Evolutionary conservation across 37 sponge, comb jelly and placozoan species (phyloP).

Genomic region (Tethya wilhelma): DNA sequence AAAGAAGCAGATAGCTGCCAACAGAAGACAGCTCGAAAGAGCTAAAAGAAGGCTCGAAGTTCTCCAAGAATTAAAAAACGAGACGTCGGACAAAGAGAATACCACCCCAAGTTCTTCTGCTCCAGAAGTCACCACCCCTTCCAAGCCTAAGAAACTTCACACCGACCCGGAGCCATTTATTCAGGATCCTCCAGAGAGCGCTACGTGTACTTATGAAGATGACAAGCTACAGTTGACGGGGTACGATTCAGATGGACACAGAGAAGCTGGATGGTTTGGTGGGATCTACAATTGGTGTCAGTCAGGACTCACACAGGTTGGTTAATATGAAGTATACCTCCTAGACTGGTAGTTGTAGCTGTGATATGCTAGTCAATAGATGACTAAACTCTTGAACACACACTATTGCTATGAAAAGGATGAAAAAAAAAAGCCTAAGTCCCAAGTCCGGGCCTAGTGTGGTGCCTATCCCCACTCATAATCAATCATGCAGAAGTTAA

Average conservation of each 20-base stretch:
- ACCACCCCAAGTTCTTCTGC: neutral
- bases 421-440: no score
- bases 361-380: no score
- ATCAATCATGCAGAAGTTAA: no score
- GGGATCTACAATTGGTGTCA: slow-evolving; percentile 67
- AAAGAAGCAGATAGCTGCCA: slow-evolving; percentile 52
- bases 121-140: neutral
- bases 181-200: neutral
- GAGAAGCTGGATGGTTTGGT: slow-evolving; percentile 11
- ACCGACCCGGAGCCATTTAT: neutral
- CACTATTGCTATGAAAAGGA: no score
- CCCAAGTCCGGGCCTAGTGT: no score
- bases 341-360: no score
- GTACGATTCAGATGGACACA: neutral
- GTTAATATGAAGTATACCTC: neutral
- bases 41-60: slow-evolving; percentile 27
- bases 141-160: neutral
- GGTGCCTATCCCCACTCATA: no score
- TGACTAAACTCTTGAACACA: no score
- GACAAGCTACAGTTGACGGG: neutral
- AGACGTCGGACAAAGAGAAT: neutral
- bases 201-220: neutral
- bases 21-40: slow-evolving; percentile 35
- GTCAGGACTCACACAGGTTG: slow-evolving; percentile 41
- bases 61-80: neutral